A percentile compares a stretch with the other conserved stretches of the same genome.
Conservation (phyloP, 2,113 vertebrate genomes). For the Panurus biarmicus region DNA sequence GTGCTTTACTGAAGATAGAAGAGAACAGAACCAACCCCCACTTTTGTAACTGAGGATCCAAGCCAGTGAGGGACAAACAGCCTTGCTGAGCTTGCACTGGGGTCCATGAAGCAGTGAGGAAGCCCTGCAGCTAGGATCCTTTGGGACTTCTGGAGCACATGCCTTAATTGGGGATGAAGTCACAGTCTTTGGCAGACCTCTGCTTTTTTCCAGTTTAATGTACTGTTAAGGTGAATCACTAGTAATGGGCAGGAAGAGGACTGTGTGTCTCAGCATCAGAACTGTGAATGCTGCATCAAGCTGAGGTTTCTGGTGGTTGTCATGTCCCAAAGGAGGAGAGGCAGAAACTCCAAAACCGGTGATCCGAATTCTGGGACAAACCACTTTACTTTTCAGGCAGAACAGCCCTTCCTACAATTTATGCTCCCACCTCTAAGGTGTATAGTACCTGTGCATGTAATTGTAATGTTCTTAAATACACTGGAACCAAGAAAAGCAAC, state of each 20-base stretch:
- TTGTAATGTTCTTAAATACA: neutral
- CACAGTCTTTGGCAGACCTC: neutral
- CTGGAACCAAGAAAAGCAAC: neutral
- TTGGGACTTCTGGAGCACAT: neutral
- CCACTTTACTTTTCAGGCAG: neutral
- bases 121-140: neutral
- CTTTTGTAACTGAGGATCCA: neutral
- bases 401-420: neutral
- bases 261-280: neutral
- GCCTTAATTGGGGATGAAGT: neutral
- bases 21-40: neutral
- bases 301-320: neutral
- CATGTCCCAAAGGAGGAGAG: neutral
- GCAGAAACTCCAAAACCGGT: neutral
- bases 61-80: rapidly evolving
- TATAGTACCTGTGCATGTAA: neutral
- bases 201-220: neutral
- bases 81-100: neutral
- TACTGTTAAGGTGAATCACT: neutral
- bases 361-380: neutral
- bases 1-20: neutral
- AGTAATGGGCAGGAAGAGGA: neutral
- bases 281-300: neutral
- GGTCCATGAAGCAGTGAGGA: neutral
- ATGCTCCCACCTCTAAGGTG: neutral